phyloP scores from a whole-genome alignment of 1,140 invertebrate genomes.

The Antheraea mylitta region DNA sequence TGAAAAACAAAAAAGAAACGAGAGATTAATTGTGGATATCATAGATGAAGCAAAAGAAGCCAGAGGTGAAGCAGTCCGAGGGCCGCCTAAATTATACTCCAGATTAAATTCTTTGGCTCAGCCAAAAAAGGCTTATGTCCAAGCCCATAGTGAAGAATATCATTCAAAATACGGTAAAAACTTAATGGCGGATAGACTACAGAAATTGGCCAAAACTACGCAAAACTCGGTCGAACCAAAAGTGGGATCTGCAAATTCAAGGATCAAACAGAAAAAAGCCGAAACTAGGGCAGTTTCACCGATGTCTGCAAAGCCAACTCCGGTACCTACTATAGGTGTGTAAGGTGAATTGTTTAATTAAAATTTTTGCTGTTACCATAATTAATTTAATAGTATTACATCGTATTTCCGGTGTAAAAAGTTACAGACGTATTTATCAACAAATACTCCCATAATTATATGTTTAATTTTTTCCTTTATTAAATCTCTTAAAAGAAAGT shows the following conservation, averaged over 20 bases:
- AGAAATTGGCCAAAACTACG: slow-evolving; percentile 22
- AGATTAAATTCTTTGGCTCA: slow-evolving; percentile 61
- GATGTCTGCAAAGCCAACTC: slow-evolving; percentile 20
- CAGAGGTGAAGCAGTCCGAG: slow-evolving; percentile 61
- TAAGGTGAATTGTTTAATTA: slow-evolving; percentile 60
- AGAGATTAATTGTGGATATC: slow-evolving; percentile 49
- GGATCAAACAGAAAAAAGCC: slow-evolving; percentile 29
- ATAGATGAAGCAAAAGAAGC: slow-evolving; percentile 66
- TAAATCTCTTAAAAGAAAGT: no score
- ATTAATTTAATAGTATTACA: no score
- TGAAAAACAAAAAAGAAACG: slow-evolving; percentile 1
- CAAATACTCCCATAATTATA: no score
- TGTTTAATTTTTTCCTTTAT: no score
- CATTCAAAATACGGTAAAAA: slow-evolving; percentile 41
- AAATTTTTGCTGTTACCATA: no score
- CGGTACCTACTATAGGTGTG: slow-evolving; percentile 52
- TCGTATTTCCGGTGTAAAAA: no score
- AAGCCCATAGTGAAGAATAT: slow-evolving; percentile 50
- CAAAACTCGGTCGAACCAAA: slow-evolving; percentile 27
- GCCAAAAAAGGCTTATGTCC: slow-evolving; percentile 53
- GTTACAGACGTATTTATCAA: no score
- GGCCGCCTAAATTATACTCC: slow-evolving; percentile 49
- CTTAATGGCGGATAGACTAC: slow-evolving; percentile 36
- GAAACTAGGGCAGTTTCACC: slow-evolving; percentile 16
- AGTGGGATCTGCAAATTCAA: slow-evolving; percentile 20